Base-by-base conservation (phyloP, 2,888 invertebrate species). In the Tachina grossa region DNA sequence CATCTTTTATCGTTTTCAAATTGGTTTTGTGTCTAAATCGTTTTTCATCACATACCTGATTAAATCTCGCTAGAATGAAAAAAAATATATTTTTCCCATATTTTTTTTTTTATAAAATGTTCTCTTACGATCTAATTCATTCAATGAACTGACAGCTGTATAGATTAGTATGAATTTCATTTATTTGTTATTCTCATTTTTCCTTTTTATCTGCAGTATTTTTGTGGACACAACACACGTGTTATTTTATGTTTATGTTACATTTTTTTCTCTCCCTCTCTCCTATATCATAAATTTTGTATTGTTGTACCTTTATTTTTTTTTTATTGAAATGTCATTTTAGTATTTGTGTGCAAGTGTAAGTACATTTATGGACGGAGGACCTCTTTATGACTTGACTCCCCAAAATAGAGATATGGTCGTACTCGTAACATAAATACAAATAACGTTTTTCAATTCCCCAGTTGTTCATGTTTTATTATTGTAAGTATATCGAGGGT, bases 191-290 rank as follows among this genome's bases (percentile, higher is more conserved):
- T 75, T 45, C 13, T 31, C 43, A 13, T 31, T 41, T 13, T 63
- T 43, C 16, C 66, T 76, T 65, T 31, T 49, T 63, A 77, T 77
- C 77, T 81, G 74, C 77, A 85, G 68, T 74, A 81, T 81, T 85
- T 85, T 81, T 85, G 84, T 81, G 81, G 75, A 76, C 79, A 83
- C 85, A 72, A 66, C 76, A 85, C 85, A 85, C 85, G 85, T 85
- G 85, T 72, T 83, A 72, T 79, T 71, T 79, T 61, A 84, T 79
- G 69, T 85, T 81, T 63, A 81, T 75, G 71, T 77, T 19, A 59
- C 72, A 49, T 49, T 45, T 57, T 43, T 39, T 69, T 41, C 16
- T 66, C 51, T 39, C 31, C 31, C 31, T 31, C 31, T 31, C 6
- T 31, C 31, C 6, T 1, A 6, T 2, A 31, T 6, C 53, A 57